These are phyloP conservation scores for Piaya cayana DNA, from an alignment of 2,113 vertebrate genomes.

Conservation along the genomic window DNA sequence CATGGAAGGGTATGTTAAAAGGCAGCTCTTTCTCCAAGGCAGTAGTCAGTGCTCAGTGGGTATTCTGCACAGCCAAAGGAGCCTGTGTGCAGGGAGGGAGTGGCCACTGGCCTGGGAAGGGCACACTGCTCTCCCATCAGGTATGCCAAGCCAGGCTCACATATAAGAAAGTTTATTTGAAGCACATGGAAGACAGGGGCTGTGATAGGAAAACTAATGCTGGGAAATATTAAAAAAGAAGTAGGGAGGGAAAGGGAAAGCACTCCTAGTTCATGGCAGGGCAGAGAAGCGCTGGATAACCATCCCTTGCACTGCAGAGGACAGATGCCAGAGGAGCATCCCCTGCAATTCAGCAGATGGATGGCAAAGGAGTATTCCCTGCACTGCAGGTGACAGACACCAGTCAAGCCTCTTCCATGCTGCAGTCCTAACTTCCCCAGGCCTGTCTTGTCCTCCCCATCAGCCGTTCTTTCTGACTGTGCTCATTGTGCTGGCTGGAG, in stretches of 20 bases:
- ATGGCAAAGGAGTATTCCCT: not conserved
- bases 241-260: not conserved
- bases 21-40: not conserved
- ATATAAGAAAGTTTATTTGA: rapidly evolving
- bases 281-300: not conserved
- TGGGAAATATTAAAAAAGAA: not conserved
- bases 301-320: not conserved
- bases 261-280: not conserved
- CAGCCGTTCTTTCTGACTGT: not conserved
- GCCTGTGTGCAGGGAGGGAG: not conserved
- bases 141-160: not conserved
- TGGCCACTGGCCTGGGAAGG: not conserved
- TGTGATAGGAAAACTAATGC: not conserved
- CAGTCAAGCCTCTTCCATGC: rapidly evolving
- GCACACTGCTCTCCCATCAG: not conserved
- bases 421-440: not conserved
- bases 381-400: not conserved
- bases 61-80: not conserved
- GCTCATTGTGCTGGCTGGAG: not conserved
- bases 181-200: not conserved
- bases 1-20: not conserved
- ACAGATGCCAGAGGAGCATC: not conserved
- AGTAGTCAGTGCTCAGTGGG: not conserved
- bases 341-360: not conserved
- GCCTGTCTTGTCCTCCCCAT: not conserved